Conservation (phyloP, 2,797 vertebrate species). For the Pristis pectinata region DNA sequence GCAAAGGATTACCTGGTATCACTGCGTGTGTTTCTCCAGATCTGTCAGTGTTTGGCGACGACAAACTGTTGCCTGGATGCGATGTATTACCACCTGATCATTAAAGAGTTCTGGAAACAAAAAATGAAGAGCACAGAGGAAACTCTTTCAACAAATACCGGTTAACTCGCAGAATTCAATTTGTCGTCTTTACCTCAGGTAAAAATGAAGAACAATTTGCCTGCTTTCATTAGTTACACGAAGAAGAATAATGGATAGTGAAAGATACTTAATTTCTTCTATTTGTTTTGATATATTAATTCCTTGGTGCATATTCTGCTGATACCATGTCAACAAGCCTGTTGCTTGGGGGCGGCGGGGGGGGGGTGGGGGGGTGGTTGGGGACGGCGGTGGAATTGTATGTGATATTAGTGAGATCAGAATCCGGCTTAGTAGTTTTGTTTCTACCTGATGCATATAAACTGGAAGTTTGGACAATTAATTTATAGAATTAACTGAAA, state of each 20-base stretch:
- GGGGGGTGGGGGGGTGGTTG: too few relatives aligned
- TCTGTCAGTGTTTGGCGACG: slow-evolving; percentile 51
- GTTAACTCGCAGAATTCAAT: background rate
- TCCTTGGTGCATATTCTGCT: background rate
- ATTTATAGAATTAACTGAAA: background rate
- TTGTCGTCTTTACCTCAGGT: background rate
- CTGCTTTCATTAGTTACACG: background rate
- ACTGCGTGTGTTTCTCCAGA: slow-evolving; percentile 49
- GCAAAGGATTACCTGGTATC: background rate
- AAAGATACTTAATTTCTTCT: background rate
- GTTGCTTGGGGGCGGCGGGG: too few relatives aligned
- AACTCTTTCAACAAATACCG: background rate
- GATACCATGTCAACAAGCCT: background rate
- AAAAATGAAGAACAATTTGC: background rate
- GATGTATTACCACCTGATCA: slow-evolving; percentile 57
- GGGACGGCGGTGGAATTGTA: too few relatives aligned
- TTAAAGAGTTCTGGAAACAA: slow-evolving; percentile 47
- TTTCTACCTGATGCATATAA: too few relatives aligned
- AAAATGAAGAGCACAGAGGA: background rate
- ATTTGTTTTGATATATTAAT: background rate
- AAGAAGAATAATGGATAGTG: background rate
- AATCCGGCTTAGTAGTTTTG: too few relatives aligned
- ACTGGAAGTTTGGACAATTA: background rate
- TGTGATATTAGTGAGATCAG: too few relatives aligned
- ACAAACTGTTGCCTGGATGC: slow-evolving; percentile 54